A percentile compares a stretch with the other conserved stretches of the same genome.
phyloP scores from a whole-genome alignment of 2,797 vertebrate genomes.

The Cossypha heuglini region DNA sequence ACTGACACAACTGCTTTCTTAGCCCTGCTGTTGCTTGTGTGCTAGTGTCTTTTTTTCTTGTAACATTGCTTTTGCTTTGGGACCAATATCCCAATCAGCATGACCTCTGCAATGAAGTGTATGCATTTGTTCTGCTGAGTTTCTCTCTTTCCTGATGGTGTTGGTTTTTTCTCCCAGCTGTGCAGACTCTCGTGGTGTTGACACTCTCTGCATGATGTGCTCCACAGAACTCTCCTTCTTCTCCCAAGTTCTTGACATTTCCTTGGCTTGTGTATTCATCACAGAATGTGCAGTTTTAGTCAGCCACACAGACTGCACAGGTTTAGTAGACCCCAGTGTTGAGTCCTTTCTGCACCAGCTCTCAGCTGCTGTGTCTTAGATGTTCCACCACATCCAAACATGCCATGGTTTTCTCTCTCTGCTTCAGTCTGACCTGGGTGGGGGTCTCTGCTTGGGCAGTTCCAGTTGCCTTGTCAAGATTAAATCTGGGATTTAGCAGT shows the following conservation, averaged over 20 bases:
- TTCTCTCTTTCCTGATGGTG: background rate
- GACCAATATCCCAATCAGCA: background rate
- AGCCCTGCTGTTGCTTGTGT: background rate
- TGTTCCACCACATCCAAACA: background rate
- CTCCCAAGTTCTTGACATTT: background rate
- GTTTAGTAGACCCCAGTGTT: background rate
- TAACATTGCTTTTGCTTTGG: background rate
- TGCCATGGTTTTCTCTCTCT: background rate
- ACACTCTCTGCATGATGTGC: background rate
- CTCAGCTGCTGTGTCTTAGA: background rate
- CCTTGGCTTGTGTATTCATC: background rate
- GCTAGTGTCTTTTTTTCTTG: background rate
- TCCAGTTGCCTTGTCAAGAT: background rate
- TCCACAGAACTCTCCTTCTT: background rate
- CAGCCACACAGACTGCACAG: background rate
- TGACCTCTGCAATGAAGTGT: background rate
- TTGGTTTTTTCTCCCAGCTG: background rate
- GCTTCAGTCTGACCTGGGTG: background rate
- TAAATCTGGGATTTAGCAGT: background rate
- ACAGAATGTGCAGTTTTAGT: background rate
- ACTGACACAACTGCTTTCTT: background rate
- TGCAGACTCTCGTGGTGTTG: background rate
- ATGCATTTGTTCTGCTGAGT: background rate
- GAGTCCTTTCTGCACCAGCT: background rate
- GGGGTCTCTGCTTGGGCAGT: background rate